Evolutionary conservation across 2,113 vertebrate species (phyloP), one percentile per base, ranked within the genome.

Genomic region (Papio anubis): DNA sequence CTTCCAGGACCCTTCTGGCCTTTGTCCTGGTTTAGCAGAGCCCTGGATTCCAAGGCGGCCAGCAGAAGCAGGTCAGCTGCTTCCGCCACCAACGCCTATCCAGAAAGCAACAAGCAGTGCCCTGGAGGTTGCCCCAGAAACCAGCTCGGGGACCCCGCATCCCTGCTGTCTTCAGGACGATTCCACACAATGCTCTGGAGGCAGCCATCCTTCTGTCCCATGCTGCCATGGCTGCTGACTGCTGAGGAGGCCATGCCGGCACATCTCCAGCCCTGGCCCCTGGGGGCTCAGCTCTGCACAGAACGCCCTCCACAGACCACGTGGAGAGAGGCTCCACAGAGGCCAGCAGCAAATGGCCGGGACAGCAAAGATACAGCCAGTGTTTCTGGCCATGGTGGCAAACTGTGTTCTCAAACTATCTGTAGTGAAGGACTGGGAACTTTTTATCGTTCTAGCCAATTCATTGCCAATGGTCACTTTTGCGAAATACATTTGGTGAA

Each of bases 321-420:
- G 52, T 25, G 30, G 66, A 16, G 38, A 76, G 66, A 3, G 14
- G 20, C 20, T 0, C 6, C 17, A 2, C 21, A 20, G 45, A 59
- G 18, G 48, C 72, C 17, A 12, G n/a, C 5, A 14, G 8, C 14
- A 23, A 16, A 27, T 0, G 1, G 57, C 1, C 25, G 5, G n/a
- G 76, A 4, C 21, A 17, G n/a, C 5, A 4, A 32, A 55, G 57
- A 72, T 27, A 40, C 27, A 14, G 27, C 61, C 61, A 61, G 3
- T 35, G 27, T 23, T 17, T 17, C 17, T 32, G 32, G 35, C 10
- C 88, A 16, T 12, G 10, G 30, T 32, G 45, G 72, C 5, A 91
- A 73, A 76, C 9, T 4, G 8, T 2, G 23, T 64, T 68, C 82
- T 83, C 70, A 35, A 30, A n/a, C 17, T 12, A 12, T 17, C 38